These are phyloP conservation scores for Clanis bilineata DNA, from an alignment of 2,888 invertebrate species.

Conservation along the genomic window DNA sequence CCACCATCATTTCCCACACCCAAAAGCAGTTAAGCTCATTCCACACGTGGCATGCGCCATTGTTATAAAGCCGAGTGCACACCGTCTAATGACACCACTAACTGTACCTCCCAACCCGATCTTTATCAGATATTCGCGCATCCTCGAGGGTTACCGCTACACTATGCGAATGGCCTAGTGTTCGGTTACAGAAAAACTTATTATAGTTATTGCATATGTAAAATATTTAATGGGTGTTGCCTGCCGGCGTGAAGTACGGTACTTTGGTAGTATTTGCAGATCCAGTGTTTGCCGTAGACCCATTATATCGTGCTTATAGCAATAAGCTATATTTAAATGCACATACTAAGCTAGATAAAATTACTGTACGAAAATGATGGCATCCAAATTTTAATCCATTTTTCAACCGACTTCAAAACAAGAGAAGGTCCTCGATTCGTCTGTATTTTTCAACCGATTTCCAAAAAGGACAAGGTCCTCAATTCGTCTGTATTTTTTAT, in stretches of 20 bases:
- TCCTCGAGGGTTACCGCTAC: conserved; percentile 36
- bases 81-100: conserved; percentile 42
- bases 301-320: not conserved
- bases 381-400: too few relatives aligned
- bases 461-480: too few relatives aligned
- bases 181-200: conserved; percentile 15
- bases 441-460: too few relatives aligned
- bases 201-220: conserved; percentile 3
- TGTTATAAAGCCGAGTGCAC: conserved; percentile 23
- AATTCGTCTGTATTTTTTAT: too few relatives aligned
- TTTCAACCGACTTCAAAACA: too few relatives aligned
- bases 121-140: conserved; percentile 50
- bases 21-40: not conserved
- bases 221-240: not conserved
- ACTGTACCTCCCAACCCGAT: conserved; percentile 60
- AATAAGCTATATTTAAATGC: not conserved
- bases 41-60: conserved; percentile 15
- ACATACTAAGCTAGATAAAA: not conserved
- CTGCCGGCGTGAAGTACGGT: not conserved
- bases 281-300: not conserved
- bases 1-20: not conserved
- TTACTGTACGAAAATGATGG: too few relatives aligned
- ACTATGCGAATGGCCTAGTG: conserved; percentile 24
- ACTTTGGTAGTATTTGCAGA: not conserved
- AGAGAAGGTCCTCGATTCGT: too few relatives aligned